Percentiles rank a stretch among this genome's conserved stretches.
These are phyloP conservation scores for Cartodere bifasciata DNA, from an alignment of 2,888 invertebrate species.

Conservation along the genomic window DNA sequence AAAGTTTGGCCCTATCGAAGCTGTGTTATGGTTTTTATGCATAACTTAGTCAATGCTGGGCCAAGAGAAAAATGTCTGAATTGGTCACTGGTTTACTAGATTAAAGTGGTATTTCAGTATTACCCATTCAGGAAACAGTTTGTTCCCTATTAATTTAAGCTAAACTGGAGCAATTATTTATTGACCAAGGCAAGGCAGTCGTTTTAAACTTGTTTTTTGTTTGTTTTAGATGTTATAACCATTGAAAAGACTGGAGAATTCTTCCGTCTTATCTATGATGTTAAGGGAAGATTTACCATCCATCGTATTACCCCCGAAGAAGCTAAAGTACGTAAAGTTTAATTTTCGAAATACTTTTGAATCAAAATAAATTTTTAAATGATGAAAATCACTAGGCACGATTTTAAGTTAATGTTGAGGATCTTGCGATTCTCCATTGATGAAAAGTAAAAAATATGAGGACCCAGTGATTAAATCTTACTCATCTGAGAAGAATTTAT, in stretches of 20 bases:
- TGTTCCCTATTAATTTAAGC: constrained; percentile 1
- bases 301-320: constrained; percentile 96
- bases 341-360: no score
- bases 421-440: no score
- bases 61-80: constrained; percentile 31
- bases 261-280: constrained; percentile 97
- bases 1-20: constrained; percentile 33
- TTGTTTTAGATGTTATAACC: constrained; percentile 82
- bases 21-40: constrained; percentile 21
- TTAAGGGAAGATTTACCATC: constrained; percentile 94
- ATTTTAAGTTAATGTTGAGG: no score
- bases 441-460: no score
- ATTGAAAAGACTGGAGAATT: constrained; percentile 97
- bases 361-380: no score
- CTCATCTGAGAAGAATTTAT: constrained; percentile 26
- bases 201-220: constrained; percentile 6
- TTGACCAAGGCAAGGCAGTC: no score
- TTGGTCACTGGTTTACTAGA: constrained; percentile 37
- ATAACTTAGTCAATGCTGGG: constrained; percentile 34
- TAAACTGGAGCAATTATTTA: constrained; percentile 4
- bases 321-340: constrained; percentile 65
- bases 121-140: constrained; percentile 39
- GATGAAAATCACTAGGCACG: no score
- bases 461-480: constrained; percentile 19
- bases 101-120: constrained; percentile 33